Evolutionary conservation across 2,113 vertebrate genomes (phyloP), one percentile per base, ranked within the genome.

Genomic region (Mobula birostris): DNA sequence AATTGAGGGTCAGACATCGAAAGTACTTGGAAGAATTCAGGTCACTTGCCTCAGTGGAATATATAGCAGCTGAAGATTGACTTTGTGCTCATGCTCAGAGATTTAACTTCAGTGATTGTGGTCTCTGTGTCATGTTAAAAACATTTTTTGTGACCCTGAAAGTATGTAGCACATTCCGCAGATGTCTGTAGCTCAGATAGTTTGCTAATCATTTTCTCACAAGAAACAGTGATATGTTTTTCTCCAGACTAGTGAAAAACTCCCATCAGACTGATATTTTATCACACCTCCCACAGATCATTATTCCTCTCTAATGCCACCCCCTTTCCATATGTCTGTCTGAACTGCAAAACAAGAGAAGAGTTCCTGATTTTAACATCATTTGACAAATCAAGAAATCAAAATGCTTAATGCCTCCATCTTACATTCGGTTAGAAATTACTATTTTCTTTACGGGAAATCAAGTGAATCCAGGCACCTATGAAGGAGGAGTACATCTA

Each of bases 401-500:
- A 56, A 27, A 29, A 27, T 56, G 24, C 40, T 74, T 76, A 48
- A 76, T 27, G 9, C 40, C 24, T 87, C 83, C 7, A 7, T 76
- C 70, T 19, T 76, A 74, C 9, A 15, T 76, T 74, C 6, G 24
- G 68, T 93, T 74, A 29, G 68, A 76, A 74, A 29, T 76, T 1
- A 74, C 11, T 93, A 2, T 48, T 27, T 93, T 9, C 32, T 29
- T 56, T 12, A 40, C 27, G 29, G 91, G 21, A 93, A 76, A 74
- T 93, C 91, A 48, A 5, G 36, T 48, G 21, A 74, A 93, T 72
- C 70, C 68, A 27, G 36, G 9, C 91, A 93, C 91, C 76, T 74
- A 93, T 93, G 96, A 96, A 96, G 96, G 97, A 96, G 97, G 70
- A 96, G 95, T 83, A 96, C 94, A 95, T 96, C 97, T 96, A 97